Evolutionary conservation across 2,888 invertebrate species (phyloP), one percentile per base, ranked within the genome.

Genomic region (Chrysopilus asiliformis): DNA sequence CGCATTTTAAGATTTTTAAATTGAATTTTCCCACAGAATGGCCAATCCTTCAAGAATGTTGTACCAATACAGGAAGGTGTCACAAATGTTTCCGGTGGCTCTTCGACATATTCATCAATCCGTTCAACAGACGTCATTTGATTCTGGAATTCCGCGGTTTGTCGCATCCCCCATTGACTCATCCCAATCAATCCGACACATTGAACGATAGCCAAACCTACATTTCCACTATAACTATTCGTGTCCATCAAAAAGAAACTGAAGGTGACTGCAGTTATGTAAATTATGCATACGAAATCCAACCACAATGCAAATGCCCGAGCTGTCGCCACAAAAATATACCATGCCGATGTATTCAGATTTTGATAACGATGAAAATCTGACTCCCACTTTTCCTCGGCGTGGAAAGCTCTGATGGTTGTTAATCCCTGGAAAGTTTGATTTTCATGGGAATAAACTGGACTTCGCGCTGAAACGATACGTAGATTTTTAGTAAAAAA

Each of bases 221-320:
- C 79, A 44, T 71, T 72, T 1, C 79, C 79, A 12, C 78, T 60
- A 18, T 50, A 49, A 26, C 57, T 59, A 12, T 53, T 44, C 4
- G 49, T 47, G 17, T 47, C 68, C 14, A 80, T 61, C 2, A 85
- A 56, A 18, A 94, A 71, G 57, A 90, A 87, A 50, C 85, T 85
- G 50, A 86, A 71, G 0, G 89, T 84, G 1, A 94, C 91, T 26
- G 82, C 59, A 0, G 75, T 72, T 43, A 95, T 84, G 62, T 91
- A 95, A 2, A 82, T 47, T 1, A 86, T 74, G 52, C 91, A 93
- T 33, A 93, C 71, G 41, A 86, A 64, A 58, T 97, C 97, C 47
- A 95, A 67, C 74, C 86, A 86, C 48, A 91, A 77, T 0, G 91
- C 94, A 55, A 97, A 91, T 49, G 94, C 93, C 39, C 94, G 76